These are phyloP conservation scores for Branchipolynoe longqiensis DNA, from an alignment of 2,888 invertebrate species.

Conservation along the genomic window DNA sequence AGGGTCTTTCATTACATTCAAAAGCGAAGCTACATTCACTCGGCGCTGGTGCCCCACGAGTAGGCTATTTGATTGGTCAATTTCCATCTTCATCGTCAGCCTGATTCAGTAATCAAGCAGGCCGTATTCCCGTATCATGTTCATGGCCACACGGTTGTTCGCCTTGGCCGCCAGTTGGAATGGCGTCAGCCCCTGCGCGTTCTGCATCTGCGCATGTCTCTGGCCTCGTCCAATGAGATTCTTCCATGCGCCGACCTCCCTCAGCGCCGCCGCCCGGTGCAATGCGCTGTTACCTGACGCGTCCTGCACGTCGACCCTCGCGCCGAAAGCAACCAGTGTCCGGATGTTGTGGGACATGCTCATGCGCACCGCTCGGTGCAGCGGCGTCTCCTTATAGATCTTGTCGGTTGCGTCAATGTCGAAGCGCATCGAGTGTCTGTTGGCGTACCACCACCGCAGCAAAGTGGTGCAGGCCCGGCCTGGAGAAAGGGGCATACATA, in stretches of 20 bases:
- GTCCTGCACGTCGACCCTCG: conserved; percentile 1
- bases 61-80: too few relatives aligned
- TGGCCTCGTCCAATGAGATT: not conserved
- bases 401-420: conserved; percentile 60
- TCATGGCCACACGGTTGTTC: conserved; percentile 42
- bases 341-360: conserved; percentile 60
- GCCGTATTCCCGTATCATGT: conserved; percentile 36
- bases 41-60: too few relatives aligned
- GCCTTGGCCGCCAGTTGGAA: conserved; percentile 14
- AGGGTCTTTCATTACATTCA: too few relatives aligned
- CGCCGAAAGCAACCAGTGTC: conserved; percentile 17
- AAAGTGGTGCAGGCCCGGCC: not conserved
- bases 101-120: conserved; percentile 3
- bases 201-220: not conserved
- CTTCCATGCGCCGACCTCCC: conserved; percentile 7
- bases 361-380: conserved; percentile 61
- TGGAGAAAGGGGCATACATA: too few relatives aligned
- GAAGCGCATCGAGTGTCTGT: not conserved
- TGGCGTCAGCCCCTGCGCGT: conserved; percentile 7
- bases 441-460: not conserved
- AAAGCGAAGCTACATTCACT: too few relatives aligned
- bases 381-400: conserved; percentile 59
- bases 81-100: too few relatives aligned
- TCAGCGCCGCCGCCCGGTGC: conserved; percentile 37
- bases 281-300: conserved; percentile 23